Percentiles rank a stretch among this genome's conserved stretches.
Conservation (phyloP, 2,113 vertebrate genomes). For the Hydrochoerus hydrochaeris region DNA sequence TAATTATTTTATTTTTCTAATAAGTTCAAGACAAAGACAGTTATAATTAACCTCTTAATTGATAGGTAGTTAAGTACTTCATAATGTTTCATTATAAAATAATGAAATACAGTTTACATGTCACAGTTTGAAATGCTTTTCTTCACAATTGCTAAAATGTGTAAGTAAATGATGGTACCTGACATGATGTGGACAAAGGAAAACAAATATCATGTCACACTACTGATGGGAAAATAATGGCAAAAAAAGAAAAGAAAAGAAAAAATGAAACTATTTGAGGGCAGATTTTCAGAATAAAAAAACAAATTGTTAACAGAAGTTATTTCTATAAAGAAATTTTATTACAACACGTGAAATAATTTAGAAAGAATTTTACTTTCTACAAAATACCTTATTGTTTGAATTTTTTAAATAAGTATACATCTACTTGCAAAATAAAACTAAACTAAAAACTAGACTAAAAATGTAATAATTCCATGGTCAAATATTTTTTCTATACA, state of each 20-base stretch:
- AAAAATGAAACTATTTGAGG: not conserved
- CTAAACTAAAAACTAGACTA: not conserved
- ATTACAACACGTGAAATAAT: not conserved
- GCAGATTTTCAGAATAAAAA: not conserved
- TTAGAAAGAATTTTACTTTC: constrained; percentile 23
- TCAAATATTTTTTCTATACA: not conserved
- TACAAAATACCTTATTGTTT: not conserved
- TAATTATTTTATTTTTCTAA: constrained; percentile 34
- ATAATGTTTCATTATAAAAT: not conserved
- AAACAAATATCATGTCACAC: not conserved
- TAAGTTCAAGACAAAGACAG: not conserved
- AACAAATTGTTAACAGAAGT: not conserved
- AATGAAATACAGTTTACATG: constrained; percentile 1
- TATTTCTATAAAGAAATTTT: not conserved
- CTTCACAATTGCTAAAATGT: not conserved
- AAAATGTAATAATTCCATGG: not conserved
- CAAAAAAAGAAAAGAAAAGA: not conserved
- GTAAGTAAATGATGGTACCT: not conserved
- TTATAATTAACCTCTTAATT: not conserved
- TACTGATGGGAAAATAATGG: not conserved
- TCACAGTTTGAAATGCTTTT: constrained; percentile 11
- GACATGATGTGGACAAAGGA: not conserved
- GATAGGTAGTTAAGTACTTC: not conserved
- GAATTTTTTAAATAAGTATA: not conserved
- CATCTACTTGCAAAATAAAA: constrained; percentile 15